Percentiles rank a stretch among this genome's conserved stretches.
Evolutionary conservation across 2,888 invertebrate genomes (phyloP).

Genomic region (Corythucha ciliata): DNA sequence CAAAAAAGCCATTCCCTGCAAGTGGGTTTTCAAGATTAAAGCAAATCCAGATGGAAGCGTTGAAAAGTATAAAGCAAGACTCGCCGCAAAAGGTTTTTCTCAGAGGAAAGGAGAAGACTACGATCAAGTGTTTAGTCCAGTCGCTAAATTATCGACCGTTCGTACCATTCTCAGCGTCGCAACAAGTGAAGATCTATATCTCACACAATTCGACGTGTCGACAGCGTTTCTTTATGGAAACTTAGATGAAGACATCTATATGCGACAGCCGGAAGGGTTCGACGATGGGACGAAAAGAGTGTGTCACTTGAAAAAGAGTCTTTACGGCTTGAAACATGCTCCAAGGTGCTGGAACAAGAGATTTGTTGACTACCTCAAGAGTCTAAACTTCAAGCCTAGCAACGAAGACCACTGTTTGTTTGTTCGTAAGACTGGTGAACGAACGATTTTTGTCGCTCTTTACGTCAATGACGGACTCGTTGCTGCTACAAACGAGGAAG

Average conservation of each 20-base stretch:
- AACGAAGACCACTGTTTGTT: conserved; percentile 6
- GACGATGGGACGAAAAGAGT: conserved; percentile 35
- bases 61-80: background rate
- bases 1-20: background rate
- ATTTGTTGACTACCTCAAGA: background rate
- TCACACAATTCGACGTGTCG: conserved; percentile 37
- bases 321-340: conserved; percentile 38
- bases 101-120: background rate
- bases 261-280: conserved; percentile 39
- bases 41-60: background rate
- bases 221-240: conserved; percentile 23
- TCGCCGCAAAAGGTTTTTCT: background rate
- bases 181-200: conserved; percentile 28
- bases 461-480: conserved; percentile 39
- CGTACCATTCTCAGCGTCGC: conserved; percentile 32
- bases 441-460: conserved; percentile 33
- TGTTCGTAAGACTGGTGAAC: conserved; percentile 30
- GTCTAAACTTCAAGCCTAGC: background rate
- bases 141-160: conserved; percentile 35
- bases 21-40: background rate
- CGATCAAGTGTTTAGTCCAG: conserved; percentile 4
- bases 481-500: conserved; percentile 20
- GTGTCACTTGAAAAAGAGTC: conserved; percentile 37
- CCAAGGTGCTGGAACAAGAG: conserved; percentile 1
- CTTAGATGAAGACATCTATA: conserved; percentile 37